Percentiles rank a stretch among this genome's conserved stretches.
phyloP scores from a whole-genome alignment of 2,113 vertebrate species.

The Trogon melanurus region DNA sequence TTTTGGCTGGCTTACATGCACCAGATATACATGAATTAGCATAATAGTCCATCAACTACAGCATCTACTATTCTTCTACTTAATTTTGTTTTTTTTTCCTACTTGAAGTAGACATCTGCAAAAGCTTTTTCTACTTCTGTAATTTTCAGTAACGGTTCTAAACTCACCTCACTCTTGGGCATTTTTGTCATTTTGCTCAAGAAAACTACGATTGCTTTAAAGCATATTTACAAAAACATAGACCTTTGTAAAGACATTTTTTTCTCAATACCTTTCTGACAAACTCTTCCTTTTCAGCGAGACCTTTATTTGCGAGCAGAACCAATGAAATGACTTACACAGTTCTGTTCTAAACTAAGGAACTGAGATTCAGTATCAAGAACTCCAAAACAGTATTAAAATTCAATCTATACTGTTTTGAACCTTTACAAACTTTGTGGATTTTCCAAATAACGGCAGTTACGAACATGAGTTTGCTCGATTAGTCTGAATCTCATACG shows the following conservation, averaged over 20 bases:
- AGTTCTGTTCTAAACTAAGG: not conserved
- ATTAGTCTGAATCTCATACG: not conserved
- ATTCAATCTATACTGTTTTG: not conserved
- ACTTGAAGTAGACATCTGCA: not conserved
- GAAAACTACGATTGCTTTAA: not conserved
- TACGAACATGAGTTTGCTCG: not conserved
- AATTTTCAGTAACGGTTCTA: not conserved
- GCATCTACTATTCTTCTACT: not conserved
- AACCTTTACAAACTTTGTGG: not conserved
- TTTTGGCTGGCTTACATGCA: not conserved
- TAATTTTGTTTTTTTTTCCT: not conserved
- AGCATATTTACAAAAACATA: not conserved
- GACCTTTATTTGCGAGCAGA: not conserved
- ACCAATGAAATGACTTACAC: not conserved
- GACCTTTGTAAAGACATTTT: not conserved
- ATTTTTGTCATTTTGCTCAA: slow-evolving; percentile 2
- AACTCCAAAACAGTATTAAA: not conserved
- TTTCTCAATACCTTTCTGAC: not conserved
- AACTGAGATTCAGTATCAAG: not conserved
- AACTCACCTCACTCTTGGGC: not conserved
- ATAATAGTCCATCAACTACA: not conserved
- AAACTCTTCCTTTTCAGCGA: not conserved
- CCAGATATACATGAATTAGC: not conserved
- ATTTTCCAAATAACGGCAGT: not conserved
- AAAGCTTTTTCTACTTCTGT: not conserved